These are phyloP conservation scores for Parascotia fuliginaria DNA, from an alignment of 2,888 invertebrate genomes.

Conservation along the genomic window DNA sequence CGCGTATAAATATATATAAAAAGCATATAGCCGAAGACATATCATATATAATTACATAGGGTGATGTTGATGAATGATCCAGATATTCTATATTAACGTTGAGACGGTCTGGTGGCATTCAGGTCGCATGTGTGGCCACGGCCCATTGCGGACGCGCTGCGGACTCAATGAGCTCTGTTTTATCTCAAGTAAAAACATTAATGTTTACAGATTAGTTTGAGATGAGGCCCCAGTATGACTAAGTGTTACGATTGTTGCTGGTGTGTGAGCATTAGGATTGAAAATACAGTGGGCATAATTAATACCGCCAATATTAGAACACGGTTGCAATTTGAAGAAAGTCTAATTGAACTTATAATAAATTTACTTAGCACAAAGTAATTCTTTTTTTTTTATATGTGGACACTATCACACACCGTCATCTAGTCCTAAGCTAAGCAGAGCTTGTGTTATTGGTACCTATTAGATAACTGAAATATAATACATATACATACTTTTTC, in stretches of 20 bases:
- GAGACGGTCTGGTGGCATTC: slow-evolving; percentile 75
- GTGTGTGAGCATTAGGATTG: slow-evolving; percentile 13
- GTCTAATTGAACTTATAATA: too few species aligned
- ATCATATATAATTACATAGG: slow-evolving; percentile 57
- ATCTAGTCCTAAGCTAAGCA: too few species aligned
- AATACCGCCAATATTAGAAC: too few species aligned
- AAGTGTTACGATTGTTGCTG: slow-evolving; percentile 15
- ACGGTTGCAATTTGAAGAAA: too few species aligned
- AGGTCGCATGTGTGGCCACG: slow-evolving; percentile 73
- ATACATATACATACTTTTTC: too few species aligned
- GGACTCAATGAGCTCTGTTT: slow-evolving; percentile 66
- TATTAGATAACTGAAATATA: too few species aligned
- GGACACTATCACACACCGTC: too few species aligned
- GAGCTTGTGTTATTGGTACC: too few species aligned
- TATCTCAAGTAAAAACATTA: slow-evolving; percentile 60
- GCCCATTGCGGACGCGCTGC: slow-evolving; percentile 49
- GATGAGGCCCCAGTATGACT: slow-evolving; percentile 20
- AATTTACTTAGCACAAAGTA: too few species aligned
- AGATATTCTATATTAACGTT: slow-evolving; percentile 63
- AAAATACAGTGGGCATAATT: not conserved
- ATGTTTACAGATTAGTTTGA: slow-evolving; percentile 53
- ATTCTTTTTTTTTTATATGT: too few species aligned
- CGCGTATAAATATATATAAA: slow-evolving; percentile 14
- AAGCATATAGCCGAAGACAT: slow-evolving; percentile 29
- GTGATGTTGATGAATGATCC: slow-evolving; percentile 69